Evolutionary conservation across 92 coral and sea anemone genomes (phyloP), one percentile per base, ranked within the genome.

Genomic region (Pocillopora meandrina): DNA sequence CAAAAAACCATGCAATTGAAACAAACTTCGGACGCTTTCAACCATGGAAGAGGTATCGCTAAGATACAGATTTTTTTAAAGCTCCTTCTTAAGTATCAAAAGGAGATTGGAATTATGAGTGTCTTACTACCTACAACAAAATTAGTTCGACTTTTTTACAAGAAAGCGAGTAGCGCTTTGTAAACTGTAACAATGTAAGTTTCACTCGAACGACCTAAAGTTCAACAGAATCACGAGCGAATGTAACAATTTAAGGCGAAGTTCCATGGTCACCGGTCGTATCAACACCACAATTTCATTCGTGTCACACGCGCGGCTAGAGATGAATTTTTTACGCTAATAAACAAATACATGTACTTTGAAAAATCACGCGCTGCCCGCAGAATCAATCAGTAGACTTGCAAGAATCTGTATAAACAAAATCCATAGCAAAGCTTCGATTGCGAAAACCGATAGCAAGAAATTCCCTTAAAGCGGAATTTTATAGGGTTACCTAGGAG

Each of bases 371-470:
- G 59, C 19, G 12, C 36, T 81, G 34, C 56, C 52, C 76, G 60
- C 34, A 35, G 35, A 70, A 76, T 12, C 49, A 26, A 17, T 57
- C 78, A 68, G 71, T 62, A 79, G 36, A 19, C 56, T 23, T 69
- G 10, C 15, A 61, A 47, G 33, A 86, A 86, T 60, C 47, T 35
- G 31, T 69, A 49, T 47, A 82, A 23, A 64, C 0, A 62, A 58
- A 62, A 83, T 49, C 14, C 78, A 62, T 71, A 61, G 20, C 61
- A 71, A 83, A 83, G 86, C 34, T 75, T 74, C 26, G 69, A 72
- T 71, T 26, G 31, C 86, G 17, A 74, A 72, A 74, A 64, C 52
- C 70, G 86, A 73, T 83, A 83, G 72, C 69, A 63, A 49, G 56
- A 26, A 74, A 52, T 36, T 60, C 56, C 65, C 64, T 83, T 42